Evolutionary conservation across 1,140 invertebrate genomes (phyloP).

Genomic region (Ceratosolen solmsi): DNA sequence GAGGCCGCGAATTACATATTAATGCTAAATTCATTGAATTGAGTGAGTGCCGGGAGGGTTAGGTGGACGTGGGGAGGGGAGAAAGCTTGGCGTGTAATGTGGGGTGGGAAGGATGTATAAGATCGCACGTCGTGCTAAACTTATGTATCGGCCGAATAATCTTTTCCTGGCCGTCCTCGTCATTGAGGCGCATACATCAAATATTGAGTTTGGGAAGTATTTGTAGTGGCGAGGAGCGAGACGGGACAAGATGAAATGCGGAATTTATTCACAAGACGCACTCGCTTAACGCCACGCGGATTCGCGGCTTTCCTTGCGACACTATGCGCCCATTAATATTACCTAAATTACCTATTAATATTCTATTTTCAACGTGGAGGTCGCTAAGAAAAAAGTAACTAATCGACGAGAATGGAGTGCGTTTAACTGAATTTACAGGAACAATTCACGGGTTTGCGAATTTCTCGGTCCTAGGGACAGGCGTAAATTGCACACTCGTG

Average conservation of each 20-base stretch:
- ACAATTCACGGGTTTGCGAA: conserved; percentile 30
- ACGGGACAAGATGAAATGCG: too few species aligned
- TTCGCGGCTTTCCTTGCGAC: neutral
- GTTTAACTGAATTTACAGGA: conserved; percentile 47
- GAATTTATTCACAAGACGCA: too few species aligned
- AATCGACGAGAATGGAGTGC: conserved; percentile 1
- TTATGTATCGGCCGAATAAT: conserved; percentile 39
- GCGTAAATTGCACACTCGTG: conserved; percentile 41
- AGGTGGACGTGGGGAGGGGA: neutral
- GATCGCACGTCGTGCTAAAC: conserved; percentile 25
- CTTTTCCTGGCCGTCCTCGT: conserved; percentile 5
- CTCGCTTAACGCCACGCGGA: too few species aligned
- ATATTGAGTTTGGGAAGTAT: conserved; percentile 1
- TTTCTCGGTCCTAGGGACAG: neutral
- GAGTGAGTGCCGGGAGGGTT: neutral
- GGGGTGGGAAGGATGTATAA: neutral
- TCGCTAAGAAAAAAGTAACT: neutral
- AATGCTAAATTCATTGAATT: conserved; percentile 37
- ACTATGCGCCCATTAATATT: neutral
- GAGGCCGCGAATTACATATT: conserved; percentile 21
- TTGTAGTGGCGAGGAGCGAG: neutral
- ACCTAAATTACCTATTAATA: too few species aligned
- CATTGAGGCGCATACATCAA: conserved; percentile 28
- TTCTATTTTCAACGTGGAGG: too few species aligned
- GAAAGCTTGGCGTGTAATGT: too few species aligned